These are phyloP conservation scores for Pterostichus madidus DNA, from an alignment of 2,888 invertebrate species.

Conservation along the genomic window DNA sequence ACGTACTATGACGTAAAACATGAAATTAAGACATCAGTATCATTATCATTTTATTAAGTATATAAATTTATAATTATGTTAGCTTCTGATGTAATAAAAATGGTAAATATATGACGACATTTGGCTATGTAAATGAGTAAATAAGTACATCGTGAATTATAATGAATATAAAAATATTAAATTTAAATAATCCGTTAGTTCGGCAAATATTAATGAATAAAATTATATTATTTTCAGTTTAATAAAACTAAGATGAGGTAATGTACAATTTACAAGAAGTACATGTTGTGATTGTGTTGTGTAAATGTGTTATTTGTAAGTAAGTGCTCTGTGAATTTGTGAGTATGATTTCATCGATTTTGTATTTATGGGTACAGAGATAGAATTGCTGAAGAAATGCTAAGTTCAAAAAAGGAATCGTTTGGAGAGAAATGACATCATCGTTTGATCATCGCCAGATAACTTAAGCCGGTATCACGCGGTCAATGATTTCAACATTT, in stretches of 20 bases:
- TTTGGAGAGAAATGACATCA: slow-evolving; percentile 38
- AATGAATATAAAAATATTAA: background rate
- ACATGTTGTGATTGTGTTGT: background rate
- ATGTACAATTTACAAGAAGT: background rate
- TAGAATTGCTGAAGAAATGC: slow-evolving; percentile 14
- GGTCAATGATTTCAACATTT: too few relatives aligned
- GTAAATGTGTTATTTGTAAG: background rate
- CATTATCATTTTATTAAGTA: slow-evolving; percentile 3
- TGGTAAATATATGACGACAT: slow-evolving; percentile 28
- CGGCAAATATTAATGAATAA: background rate
- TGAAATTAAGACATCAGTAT: slow-evolving; percentile 8
- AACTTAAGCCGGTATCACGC: background rate
- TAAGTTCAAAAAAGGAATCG: slow-evolving; percentile 52
- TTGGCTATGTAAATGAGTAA: too few relatives aligned
- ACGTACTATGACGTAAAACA: slow-evolving; percentile 1
- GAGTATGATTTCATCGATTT: slow-evolving; percentile 49
- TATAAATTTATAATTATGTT: slow-evolving; percentile 13
- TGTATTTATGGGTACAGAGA: slow-evolving; percentile 35
- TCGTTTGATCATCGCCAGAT: slow-evolving; percentile 31
- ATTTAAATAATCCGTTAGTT: too few relatives aligned
- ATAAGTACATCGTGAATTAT: background rate
- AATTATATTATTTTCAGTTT: background rate
- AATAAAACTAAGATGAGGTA: background rate
- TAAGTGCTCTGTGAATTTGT: slow-evolving; percentile 9
- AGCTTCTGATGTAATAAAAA: slow-evolving; percentile 22